Evolutionary conservation across 2,113 vertebrate species (phyloP).

Genomic region (Empidonax traillii): DNA sequence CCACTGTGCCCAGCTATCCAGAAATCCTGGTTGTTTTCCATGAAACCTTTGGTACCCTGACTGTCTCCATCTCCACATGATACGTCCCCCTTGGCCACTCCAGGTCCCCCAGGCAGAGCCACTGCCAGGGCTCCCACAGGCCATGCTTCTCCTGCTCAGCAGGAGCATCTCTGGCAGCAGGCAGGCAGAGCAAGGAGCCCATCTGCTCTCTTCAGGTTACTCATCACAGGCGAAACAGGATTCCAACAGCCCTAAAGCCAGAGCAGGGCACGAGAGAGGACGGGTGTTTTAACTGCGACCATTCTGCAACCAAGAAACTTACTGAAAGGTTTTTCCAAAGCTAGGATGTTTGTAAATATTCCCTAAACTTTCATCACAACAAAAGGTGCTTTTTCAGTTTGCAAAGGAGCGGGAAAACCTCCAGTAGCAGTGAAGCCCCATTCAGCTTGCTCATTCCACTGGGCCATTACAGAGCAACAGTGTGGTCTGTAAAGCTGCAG

Average conservation of each 20-base stretch:
- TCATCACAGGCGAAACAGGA: neutral
- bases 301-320: neutral
- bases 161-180: neutral
- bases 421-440: neutral
- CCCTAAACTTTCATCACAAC: neutral
- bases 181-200: neutral
- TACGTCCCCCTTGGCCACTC: rapidly evolving
- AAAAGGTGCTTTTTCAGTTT: neutral
- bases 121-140: neutral
- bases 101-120: neutral
- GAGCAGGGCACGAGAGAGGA: neutral
- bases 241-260: neutral
- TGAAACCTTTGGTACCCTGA: neutral
- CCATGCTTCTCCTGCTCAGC: neutral
- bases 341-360: neutral
- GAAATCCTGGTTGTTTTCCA: neutral
- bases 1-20: neutral
- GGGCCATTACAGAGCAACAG: neutral
- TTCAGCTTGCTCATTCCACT: neutral
- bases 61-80: neutral
- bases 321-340: neutral
- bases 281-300: neutral
- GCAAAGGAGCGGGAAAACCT: neutral
- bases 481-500: neutral
- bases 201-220: neutral